Conservation (phyloP, 2,113 vertebrate species). For the Nesogale talazaci region DNA sequence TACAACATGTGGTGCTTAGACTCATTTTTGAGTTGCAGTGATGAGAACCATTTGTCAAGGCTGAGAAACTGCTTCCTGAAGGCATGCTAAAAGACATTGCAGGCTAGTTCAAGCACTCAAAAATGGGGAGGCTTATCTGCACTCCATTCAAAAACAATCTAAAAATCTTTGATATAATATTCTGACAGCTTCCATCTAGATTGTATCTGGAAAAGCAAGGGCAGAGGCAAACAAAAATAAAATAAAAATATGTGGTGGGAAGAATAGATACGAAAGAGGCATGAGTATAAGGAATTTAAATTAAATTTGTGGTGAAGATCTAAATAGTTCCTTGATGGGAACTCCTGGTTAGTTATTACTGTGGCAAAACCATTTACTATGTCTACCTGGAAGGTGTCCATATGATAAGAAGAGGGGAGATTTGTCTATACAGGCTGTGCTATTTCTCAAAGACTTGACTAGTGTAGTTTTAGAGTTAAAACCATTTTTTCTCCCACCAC, state of each 20-base stretch:
- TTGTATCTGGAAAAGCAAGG: constrained; percentile 38
- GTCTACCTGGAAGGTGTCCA: fast-evolving
- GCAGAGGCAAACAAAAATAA: constrained; percentile 23
- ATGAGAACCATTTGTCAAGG: constrained; percentile 6
- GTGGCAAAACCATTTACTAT: not conserved
- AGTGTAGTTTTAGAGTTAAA: not conserved
- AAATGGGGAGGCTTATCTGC: not conserved
- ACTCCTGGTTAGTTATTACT: not conserved
- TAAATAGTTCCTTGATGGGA: not conserved
- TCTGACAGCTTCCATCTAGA: constrained; percentile 47
- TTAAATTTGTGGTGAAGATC: constrained; percentile 4
- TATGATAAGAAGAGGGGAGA: not conserved
- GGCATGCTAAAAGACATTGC: not conserved
- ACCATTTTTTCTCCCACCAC: not conserved
- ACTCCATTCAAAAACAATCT: constrained; percentile 8
- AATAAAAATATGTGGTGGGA: constrained; percentile 8
- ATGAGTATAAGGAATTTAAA: constrained; percentile 25
- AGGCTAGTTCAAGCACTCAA: not conserved
- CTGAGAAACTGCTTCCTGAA: not conserved
- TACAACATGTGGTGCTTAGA: constrained; percentile 24
- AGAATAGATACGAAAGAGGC: not conserved
- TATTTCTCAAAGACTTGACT: not conserved
- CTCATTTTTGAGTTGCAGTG: not conserved
- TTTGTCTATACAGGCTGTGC: fast-evolving
- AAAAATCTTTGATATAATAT: constrained; percentile 23